Evolutionary conservation across 2,888 invertebrate genomes (phyloP).

Genomic region (Odontothrips loti): DNA sequence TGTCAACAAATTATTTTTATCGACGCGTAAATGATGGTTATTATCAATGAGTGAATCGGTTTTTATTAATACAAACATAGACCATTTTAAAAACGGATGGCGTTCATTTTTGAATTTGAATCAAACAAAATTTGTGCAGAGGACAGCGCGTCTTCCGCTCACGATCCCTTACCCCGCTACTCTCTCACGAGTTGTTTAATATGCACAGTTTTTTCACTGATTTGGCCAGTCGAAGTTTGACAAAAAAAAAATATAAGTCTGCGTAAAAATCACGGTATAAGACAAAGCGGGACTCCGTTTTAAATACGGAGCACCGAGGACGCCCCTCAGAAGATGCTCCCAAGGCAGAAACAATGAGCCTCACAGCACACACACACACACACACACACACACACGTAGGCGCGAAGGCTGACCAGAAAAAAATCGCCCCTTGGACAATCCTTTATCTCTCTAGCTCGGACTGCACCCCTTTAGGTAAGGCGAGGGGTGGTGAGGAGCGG

Average conservation of each 20-base stretch:
- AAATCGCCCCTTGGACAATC: neutral
- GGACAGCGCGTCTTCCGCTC: neutral
- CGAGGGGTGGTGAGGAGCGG: neutral
- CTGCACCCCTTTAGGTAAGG: constrained; percentile 1
- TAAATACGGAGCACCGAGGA: neutral
- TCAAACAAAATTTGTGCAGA: too few species aligned
- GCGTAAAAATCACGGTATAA: neutral
- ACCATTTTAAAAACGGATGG: too few species aligned
- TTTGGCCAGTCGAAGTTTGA: neutral
- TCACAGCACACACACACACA: neutral
- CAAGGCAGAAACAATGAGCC: neutral
- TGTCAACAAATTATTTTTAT: too few species aligned
- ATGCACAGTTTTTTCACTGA: neutral
- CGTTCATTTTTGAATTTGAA: too few species aligned
- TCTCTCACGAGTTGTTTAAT: neutral
- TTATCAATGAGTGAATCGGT: too few species aligned
- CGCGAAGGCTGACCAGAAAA: constrained; percentile 15
- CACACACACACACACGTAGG: neutral
- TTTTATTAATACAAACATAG: too few species aligned
- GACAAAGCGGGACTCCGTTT: neutral
- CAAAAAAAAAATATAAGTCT: neutral
- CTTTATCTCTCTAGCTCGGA: constrained; percentile 10
- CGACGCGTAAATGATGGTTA: too few species aligned
- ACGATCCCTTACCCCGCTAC: neutral
- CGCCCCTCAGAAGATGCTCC: neutral